These are phyloP conservation scores for Drosophila saltans DNA, from an alignment of 1,140 invertebrate species.

Conservation along the genomic window DNA sequence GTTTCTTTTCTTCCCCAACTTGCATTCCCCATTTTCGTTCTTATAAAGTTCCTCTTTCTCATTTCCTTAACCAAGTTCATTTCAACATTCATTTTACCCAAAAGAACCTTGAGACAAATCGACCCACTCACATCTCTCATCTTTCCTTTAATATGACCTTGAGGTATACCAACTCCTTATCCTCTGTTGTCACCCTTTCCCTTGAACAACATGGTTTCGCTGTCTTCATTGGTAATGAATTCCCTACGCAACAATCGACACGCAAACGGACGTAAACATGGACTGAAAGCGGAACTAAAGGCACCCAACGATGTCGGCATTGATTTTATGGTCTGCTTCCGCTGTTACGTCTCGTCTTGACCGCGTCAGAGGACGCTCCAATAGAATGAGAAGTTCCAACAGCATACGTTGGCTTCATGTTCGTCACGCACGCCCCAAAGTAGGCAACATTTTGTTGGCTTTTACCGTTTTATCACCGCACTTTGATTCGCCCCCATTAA, in stretches of 20 bases:
- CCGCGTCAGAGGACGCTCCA: slow-evolving; percentile 33
- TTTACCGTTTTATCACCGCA: slow-evolving; percentile 4
- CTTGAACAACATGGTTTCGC: not conserved
- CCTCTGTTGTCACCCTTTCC: not conserved
- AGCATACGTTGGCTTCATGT: slow-evolving; percentile 21
- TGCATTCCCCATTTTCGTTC: not conserved
- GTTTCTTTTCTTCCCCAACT: not conserved
- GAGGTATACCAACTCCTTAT: not conserved
- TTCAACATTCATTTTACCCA: not conserved
- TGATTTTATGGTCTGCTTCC: slow-evolving; percentile 66
- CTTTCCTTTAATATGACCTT: slow-evolving; percentile 40
- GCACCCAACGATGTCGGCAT: slow-evolving; percentile 40
- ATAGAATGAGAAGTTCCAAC: not conserved
- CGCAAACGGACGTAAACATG: slow-evolving; percentile 30
- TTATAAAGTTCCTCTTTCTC: not conserved
- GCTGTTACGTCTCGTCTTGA: slow-evolving; percentile 44
- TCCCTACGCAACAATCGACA: slow-evolving; percentile 53
- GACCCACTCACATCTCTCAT: slow-evolving; percentile 22
- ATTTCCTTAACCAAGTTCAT: not conserved
- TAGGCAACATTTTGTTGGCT: slow-evolving; percentile 46
- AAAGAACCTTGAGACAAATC: slow-evolving; percentile 18
- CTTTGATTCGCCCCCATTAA: slow-evolving; percentile 19
- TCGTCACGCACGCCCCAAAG: slow-evolving; percentile 58
- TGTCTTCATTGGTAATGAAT: slow-evolving; percentile 19
- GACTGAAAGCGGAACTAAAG: slow-evolving; percentile 7